A percentile compares a stretch with the other conserved stretches of the same genome.
Evolutionary conservation across 1,140 invertebrate genomes (phyloP).

Genomic region (Triops cancriformis): DNA sequence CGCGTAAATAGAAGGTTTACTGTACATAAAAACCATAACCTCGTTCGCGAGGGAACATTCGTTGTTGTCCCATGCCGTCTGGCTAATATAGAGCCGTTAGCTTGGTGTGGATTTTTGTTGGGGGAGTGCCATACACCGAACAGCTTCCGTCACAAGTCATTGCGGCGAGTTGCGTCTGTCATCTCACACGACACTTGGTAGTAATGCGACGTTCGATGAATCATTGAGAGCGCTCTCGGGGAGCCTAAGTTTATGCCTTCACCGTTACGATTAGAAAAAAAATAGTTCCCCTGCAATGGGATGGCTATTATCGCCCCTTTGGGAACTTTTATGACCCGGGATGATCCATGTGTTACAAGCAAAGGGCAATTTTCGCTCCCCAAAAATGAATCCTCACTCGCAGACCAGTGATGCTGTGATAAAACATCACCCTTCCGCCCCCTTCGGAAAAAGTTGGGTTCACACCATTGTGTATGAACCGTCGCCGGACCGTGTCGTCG

Average conservation of each 20-base stretch:
- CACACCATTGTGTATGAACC: not conserved
- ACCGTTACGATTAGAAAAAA: not conserved
- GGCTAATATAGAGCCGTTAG: too few relatives aligned
- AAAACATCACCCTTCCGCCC: not conserved
- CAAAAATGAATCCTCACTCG: not conserved
- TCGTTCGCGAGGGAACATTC: too few relatives aligned
- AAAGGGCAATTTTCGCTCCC: not conserved
- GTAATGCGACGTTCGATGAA: not conserved
- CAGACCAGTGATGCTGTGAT: not conserved
- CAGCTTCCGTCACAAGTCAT: not conserved
- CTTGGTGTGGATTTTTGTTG: too few relatives aligned
- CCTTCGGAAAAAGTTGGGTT: not conserved
- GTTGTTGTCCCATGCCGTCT: too few relatives aligned
- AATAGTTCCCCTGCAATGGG: not conserved
- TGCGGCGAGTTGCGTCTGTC: not conserved
- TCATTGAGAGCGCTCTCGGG: not conserved
- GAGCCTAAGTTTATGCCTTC: not conserved
- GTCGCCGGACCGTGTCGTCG: not conserved
- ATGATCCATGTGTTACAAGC: not conserved
- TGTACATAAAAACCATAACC: too few relatives aligned
- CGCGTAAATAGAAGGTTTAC: too few relatives aligned
- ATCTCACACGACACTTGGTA: not conserved
- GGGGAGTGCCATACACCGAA: too few relatives aligned
- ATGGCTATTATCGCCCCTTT: slow-evolving; percentile 13
- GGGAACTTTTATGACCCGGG: slow-evolving; percentile 6